Percentiles rank a stretch among this genome's conserved stretches.
phyloP scores from a whole-genome alignment of 2,888 invertebrate species.

The Suillia variegata region DNA sequence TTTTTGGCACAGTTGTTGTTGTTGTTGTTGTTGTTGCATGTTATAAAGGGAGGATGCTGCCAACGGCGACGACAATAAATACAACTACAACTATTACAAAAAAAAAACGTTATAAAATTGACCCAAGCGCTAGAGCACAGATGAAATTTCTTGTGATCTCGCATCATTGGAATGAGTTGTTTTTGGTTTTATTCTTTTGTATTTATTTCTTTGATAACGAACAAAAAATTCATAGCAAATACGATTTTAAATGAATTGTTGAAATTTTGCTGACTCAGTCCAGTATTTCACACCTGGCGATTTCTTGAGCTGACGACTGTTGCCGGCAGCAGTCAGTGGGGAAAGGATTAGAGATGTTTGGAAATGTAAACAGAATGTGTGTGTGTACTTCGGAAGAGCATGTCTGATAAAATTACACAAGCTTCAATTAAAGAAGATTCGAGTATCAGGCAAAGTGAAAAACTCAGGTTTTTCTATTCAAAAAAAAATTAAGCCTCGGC shows the following conservation, averaged over 20 bases:
- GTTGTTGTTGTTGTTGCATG: too few species aligned
- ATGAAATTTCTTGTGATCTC: neutral
- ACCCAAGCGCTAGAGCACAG: conserved; percentile 38
- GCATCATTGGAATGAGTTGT: conserved; percentile 7
- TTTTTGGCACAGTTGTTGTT: neutral
- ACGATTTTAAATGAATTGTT: too few species aligned
- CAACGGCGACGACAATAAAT: conserved; percentile 4
- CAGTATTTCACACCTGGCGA: conserved; percentile 8
- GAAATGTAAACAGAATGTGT: too few species aligned
- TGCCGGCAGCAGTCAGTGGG: too few species aligned
- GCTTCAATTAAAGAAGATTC: too few species aligned
- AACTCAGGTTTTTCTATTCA: too few species aligned
- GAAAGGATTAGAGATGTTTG: conserved; percentile 17
- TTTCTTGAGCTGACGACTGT: conserved; percentile 8
- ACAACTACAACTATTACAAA: conserved; percentile 27
- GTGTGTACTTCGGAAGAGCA: too few species aligned
- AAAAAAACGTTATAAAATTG: conserved; percentile 3
- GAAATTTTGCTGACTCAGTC: neutral
- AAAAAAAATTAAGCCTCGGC: too few species aligned
- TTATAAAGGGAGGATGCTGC: neutral
- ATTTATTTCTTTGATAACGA: neutral
- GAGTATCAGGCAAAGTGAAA: too few species aligned
- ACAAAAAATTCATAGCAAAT: too few species aligned
- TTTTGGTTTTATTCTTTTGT: neutral
- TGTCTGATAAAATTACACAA: too few species aligned